Percentiles rank a stretch among this genome's conserved stretches.
Conservation (phyloP, 2,797 vertebrate species). For the Mormyrops boulengeri region DNA sequence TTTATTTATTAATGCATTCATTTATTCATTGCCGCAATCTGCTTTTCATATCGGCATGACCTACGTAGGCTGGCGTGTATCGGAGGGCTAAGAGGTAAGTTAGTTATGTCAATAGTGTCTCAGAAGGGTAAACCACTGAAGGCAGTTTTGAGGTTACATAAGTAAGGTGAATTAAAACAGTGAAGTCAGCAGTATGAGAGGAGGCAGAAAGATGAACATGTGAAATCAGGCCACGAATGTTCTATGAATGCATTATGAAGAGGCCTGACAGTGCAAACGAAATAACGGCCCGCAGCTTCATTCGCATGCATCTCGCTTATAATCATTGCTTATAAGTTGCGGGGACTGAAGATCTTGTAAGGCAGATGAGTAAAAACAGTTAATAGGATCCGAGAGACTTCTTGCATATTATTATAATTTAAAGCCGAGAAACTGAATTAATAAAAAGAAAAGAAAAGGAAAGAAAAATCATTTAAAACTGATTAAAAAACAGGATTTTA, state of each 20-base stretch:
- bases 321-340: neutral
- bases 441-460: neutral
- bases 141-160: constrained; percentile 38
- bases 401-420: neutral
- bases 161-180: constrained; percentile 40
- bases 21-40: neutral
- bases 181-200: neutral
- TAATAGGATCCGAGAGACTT: neutral
- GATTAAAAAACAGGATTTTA: neutral
- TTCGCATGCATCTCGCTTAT: neutral
- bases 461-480: neutral
- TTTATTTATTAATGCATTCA: neutral
- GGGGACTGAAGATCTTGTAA: neutral
- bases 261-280: neutral
- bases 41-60: neutral
- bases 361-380: neutral
- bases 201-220: constrained; percentile 23
- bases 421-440: neutral
- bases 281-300: neutral
- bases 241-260: too few relatives aligned
- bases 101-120: constrained; percentile 39
- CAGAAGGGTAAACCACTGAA: constrained; percentile 38
- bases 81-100: constrained; percentile 28
- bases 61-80: constrained; percentile 35
- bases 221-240: constrained; percentile 25